Base-by-base conservation (phyloP, 2,113 vertebrate genomes). In the Colistium nudipinnis region DNA sequence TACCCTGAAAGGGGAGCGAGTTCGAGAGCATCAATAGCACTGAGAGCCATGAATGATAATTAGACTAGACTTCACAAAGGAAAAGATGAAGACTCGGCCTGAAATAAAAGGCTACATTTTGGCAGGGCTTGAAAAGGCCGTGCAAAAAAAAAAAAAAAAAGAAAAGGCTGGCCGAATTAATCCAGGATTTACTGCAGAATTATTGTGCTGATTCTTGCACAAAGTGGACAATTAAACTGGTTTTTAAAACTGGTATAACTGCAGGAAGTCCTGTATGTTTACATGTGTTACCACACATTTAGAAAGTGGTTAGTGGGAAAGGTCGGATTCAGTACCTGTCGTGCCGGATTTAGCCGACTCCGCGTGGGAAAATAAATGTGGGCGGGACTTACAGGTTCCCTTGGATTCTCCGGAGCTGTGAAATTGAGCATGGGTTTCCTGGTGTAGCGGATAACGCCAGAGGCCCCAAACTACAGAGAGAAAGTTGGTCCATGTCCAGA, bases 321-420 rank as follows among this genome's bases (percentile, higher is more conserved):
- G 31, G 20, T 3, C 0, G 72, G 83, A 71, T 79, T 78, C 74
- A 63, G 52, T 7, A 71, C 63, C 66, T 1, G 64, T 68, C 66
- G 54, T 11, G 28, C 64, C 49, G 70, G 83, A 83, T 83, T 74
- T 66, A 10, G 16, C 39, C 0, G n/a, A 52, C 22, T 88, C 77
- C 77, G n/a, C 78, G 24, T 84, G 86, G 80, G 81, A 87, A 87
- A 85, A 70, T 55, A 49, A 71, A 60, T 39, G 54, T 66, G 69
- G 74, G 81, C 4, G 0, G 57, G 57, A 20, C 24, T 43, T 17
- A 11, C 56, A 43, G 20, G 57, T 36, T 4, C 24, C n/a, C 49
- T 0, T 60, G 16, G 39, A 47, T 17, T 4, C 36, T 45, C 28
- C 24, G 25, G 44, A 55, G n/a, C 28, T 19, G 13, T 13, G 3